Base-by-base conservation (phyloP, 2,797 vertebrate genomes). In the Helostoma temminkii region DNA sequence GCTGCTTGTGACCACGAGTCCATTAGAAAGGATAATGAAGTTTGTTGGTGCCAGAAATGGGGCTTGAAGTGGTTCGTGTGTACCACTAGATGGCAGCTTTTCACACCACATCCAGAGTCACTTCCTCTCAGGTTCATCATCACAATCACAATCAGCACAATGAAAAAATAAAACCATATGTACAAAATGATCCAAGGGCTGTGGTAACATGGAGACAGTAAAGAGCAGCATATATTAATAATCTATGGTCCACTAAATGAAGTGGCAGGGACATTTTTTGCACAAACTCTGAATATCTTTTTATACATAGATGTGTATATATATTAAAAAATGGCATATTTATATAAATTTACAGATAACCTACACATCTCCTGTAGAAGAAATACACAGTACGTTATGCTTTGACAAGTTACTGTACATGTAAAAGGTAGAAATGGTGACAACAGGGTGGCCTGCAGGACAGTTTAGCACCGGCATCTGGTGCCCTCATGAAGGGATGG, bases 271-370 rank as follows among this genome's bases (percentile, higher is more conserved):
- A 86, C 76, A 78, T 92, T 52, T 93, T 95, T 93, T 94, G 94
- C 95, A 96, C 92, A 95, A 95, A 96, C 94, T 94, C 93, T 95
- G 93, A 92, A 90, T 95, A 96, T 95, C 95, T 95, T 92, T 91
- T 84, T 88, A 87, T 89, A 91, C 81, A 90, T 91, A 91, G 66
- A 90, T 91, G 87, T 86, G 49, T 89, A 55, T 90, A 74, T 89
- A 95, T 96, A 95, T 87, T 76, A 90, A 90, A 92, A 94, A 95
- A 94, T 85, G 80, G 79, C 92, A 94, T 97, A 97, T 98, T 97
- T 98, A 98, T 98, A 97, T 94, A 93, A 89, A 96, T 99, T 96
- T 99, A 98, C 97, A 99, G 93, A 95, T 94, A 94, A 93, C 94
- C 94, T 96, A 96, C 95, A 96, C 91, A 93, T 95, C 93, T 93